These are phyloP conservation scores for Psylliodes chrysocephalus DNA, from an alignment of 2,888 invertebrate species.

Conservation along the genomic window DNA sequence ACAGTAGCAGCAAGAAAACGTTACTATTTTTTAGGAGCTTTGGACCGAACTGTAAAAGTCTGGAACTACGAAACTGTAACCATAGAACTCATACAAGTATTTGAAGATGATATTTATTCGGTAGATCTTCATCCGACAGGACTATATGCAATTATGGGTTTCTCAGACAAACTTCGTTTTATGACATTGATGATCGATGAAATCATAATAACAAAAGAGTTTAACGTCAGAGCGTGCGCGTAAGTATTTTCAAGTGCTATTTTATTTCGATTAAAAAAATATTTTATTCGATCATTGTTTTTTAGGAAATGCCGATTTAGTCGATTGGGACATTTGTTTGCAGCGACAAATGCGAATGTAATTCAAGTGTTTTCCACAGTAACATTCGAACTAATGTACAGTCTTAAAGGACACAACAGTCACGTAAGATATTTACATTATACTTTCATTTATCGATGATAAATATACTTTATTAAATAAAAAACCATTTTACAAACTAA, in stretches of 20 bases:
- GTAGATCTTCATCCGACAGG: slow-evolving; percentile 81
- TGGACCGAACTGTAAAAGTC: slow-evolving; percentile 86
- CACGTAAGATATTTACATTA: slow-evolving; percentile 66
- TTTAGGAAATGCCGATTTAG: slow-evolving; percentile 73
- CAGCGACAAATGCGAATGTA: slow-evolving; percentile 87
- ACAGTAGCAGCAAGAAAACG: no score
- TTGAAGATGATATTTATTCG: slow-evolving; percentile 84
- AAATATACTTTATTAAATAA: no score
- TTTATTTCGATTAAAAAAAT: no score
- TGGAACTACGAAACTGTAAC: slow-evolving; percentile 92
- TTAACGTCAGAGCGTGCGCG: slow-evolving; percentile 72
- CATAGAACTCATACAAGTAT: slow-evolving; percentile 73
- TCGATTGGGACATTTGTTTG: slow-evolving; percentile 88
- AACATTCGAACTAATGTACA: slow-evolving; percentile 78
- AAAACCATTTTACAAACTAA: no score
- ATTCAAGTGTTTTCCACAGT: slow-evolving; percentile 86
- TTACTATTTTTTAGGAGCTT: slow-evolving; percentile 68
- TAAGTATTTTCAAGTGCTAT: no score
- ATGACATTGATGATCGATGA: slow-evolving; percentile 91
- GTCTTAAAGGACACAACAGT: slow-evolving; percentile 85
- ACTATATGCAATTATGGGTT: slow-evolving; percentile 87
- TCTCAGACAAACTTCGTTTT: slow-evolving; percentile 89
- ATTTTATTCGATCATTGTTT: neutral
- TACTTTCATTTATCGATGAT: no score
- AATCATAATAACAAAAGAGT: slow-evolving; percentile 73